Conservation (phyloP, 2,797 vertebrate species). For the Gobio occitaniae region DNA sequence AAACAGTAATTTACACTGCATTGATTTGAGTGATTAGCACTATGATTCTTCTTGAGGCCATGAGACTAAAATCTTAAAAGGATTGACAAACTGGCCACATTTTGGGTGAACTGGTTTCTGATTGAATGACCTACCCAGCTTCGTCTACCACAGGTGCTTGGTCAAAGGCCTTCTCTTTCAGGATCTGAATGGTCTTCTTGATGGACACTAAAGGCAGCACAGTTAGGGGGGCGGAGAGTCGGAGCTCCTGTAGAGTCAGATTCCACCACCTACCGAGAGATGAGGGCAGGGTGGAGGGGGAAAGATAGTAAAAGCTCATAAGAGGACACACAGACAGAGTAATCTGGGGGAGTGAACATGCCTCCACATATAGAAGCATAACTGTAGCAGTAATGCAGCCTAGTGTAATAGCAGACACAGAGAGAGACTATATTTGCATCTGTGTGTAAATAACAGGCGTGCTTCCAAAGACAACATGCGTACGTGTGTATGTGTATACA, state of each 20-base stretch:
- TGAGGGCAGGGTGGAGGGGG: background rate
- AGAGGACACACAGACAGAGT: background rate
- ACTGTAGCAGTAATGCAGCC: background rate
- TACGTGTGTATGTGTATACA: background rate
- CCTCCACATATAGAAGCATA: background rate
- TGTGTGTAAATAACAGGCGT: background rate
- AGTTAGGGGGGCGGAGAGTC: slow-evolving; percentile 88
- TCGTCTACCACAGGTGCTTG: slow-evolving; percentile 94
- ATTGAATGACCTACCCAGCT: slow-evolving; percentile 80
- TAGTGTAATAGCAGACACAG: background rate
- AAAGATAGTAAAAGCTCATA: background rate
- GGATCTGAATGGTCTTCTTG: slow-evolving; percentile 90
- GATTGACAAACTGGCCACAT: background rate
- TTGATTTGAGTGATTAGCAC: background rate
- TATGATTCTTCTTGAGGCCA: background rate
- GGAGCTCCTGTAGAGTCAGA: slow-evolving; percentile 85
- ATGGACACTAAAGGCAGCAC: slow-evolving; percentile 90
- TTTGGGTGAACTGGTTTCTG: background rate
- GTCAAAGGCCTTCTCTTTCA: slow-evolving; percentile 95
- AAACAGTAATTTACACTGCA: background rate
- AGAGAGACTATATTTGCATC: background rate
- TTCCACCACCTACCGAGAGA: slow-evolving; percentile 92
- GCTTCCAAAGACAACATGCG: background rate
- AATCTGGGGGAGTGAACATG: background rate
- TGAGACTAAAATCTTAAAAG: background rate